phyloP scores from a whole-genome alignment of 2,888 invertebrate species.

The Chaitophorus viminalis region DNA sequence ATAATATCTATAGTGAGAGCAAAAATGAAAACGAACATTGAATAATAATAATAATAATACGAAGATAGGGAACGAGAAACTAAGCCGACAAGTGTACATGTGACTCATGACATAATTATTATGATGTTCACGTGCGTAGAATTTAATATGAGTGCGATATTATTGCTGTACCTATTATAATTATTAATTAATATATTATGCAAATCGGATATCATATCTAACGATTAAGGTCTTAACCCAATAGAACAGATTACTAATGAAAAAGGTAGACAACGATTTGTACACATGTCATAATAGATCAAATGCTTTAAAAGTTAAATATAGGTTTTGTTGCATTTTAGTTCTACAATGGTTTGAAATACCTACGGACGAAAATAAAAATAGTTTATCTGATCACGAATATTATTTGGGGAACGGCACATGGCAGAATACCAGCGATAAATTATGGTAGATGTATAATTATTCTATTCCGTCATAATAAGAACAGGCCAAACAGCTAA shows the following conservation, averaged over 20 bases:
- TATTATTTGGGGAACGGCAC: no score
- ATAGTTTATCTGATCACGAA: not conserved
- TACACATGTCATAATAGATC: not conserved
- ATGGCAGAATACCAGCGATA: no score
- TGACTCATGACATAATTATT: not conserved
- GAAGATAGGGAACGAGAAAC: not conserved
- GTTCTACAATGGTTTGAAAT: not conserved
- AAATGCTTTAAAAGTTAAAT: not conserved
- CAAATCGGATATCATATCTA: not conserved
- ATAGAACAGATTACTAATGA: not conserved
- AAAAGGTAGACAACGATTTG: not conserved
- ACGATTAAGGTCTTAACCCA: not conserved
- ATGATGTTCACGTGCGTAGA: not conserved
- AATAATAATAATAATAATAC: not conserved
- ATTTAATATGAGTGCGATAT: not conserved
- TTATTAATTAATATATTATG: not conserved
- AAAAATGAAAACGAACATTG: not conserved
- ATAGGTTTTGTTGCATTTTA: not conserved
- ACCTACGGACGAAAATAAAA: not conserved
- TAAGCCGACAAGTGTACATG: not conserved
- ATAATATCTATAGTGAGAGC: not conserved
- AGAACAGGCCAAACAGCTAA: no score
- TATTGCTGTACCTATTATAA: no score
- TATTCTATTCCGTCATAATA: no score
- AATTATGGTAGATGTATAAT: no score